Percentiles rank a stretch among this genome's conserved stretches.
Evolutionary conservation across 92 coral and sea anemone species (phyloP).

Genomic region (Isaurus tuberculatus): DNA sequence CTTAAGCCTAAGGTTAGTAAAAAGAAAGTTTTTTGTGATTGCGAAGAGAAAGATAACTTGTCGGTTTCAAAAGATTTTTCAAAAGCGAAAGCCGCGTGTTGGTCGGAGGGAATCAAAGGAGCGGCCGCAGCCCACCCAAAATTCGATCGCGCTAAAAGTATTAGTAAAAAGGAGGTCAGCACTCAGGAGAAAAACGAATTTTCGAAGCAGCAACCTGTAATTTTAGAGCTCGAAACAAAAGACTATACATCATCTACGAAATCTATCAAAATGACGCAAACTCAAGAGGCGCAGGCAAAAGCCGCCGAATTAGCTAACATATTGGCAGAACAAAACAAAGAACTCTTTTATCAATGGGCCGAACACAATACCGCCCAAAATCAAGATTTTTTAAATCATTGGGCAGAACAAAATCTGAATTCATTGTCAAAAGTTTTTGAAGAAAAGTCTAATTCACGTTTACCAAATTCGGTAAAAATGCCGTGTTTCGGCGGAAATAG

Average conservation of each 20-base stretch:
- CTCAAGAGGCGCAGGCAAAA: background rate
- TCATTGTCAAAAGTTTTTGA: conserved; percentile 5
- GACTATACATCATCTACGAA: background rate
- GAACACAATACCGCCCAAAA: conserved; percentile 6
- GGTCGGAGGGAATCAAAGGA: conserved; percentile 25
- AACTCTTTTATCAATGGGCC: background rate
- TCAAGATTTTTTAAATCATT: background rate
- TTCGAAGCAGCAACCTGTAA: conserved; percentile 23
- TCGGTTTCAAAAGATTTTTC: conserved; percentile 4
- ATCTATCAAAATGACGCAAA: background rate
- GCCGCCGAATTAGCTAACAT: conserved; percentile 14
- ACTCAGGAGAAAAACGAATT: conserved; percentile 35
- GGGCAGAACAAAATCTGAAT: conserved; percentile 8
- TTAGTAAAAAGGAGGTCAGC: conserved; percentile 18
- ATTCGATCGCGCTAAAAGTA: conserved; percentile 23
- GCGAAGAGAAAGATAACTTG: background rate
- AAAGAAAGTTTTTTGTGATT: conserved; percentile 11
- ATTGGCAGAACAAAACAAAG: conserved; percentile 11
- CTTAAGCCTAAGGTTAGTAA: background rate
- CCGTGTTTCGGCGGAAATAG: conserved; percentile 23
- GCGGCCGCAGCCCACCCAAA: conserved; percentile 33
- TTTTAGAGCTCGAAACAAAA: conserved; percentile 18
- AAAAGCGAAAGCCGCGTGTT: conserved; percentile 11
- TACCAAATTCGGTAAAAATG: conserved; percentile 9
- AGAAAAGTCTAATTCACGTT: background rate